Evolutionary conservation across 1,140 invertebrate genomes (phyloP), one percentile per base, ranked within the genome.

Genomic region (Drosophila kikkawai): DNA sequence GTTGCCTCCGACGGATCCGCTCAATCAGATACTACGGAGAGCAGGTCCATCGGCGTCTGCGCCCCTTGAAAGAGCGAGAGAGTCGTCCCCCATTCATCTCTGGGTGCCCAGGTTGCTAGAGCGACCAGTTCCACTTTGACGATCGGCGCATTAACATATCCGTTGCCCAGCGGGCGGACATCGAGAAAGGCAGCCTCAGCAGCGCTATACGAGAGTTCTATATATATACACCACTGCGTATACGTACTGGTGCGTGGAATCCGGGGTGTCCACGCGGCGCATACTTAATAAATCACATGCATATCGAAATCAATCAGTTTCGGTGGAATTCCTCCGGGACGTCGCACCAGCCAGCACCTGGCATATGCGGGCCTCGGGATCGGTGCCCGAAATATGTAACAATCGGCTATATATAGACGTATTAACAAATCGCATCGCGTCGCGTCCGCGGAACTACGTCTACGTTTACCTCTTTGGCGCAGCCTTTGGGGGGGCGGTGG

Each of bases 131-230:
- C 74, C 75, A 88, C 75, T 81, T 83, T 75, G 91, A 79, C 87
- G 86, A 92, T 92, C 91, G 91, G 64, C 82, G 79, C 80, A 84
- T 82, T 76, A 82, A 92, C 91, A 92, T 91, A 87, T 91, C 88
- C 88, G 88, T 91, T 91, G 88, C 88, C 88, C 88, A 86, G 64
- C 83, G 63, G 79, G 55, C 69, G 67, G 39, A 70, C 58, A 74
- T 42, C 22, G 15, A n/a, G 34, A 47, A 63, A 37, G 12, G 15
- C 47, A 50, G 15, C 45, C 26, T 45, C 12, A 22, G 45, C 26
- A 17, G 41, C 26, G 34, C 50, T 53, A 65, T 74, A 67, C 76
- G 69, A 60, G 56, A 51, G 53, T 74, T 79, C 67, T 81, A 80
- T 73, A 81, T 77, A 77, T 77, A 80, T 61, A 60, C 45, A 61